Evolutionary conservation across 2,888 invertebrate species (phyloP), one percentile per base, ranked within the genome.

Genomic region (Xanthostigma xanthostigma): DNA sequence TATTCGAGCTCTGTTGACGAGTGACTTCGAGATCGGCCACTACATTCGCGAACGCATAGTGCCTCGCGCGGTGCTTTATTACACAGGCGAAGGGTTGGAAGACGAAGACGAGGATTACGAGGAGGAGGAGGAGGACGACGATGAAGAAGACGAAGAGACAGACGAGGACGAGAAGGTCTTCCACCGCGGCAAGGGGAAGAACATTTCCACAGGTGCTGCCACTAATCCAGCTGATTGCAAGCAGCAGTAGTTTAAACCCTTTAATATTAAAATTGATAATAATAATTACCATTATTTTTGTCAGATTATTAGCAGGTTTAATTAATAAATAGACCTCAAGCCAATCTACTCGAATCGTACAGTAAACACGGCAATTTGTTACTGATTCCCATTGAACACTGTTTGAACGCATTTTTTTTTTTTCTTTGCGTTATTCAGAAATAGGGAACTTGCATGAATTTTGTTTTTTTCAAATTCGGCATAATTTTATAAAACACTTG

Each of bases 1-100:
- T 55, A 80, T 85, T 40, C 89, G 75, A 68, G 79, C 83, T 57
- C 72, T 94, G 56, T 71, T 97, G 55, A 89, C 91, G 9, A 85
- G 87, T 48, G 98, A 98, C 72, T 98, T 94, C 69, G 97, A 98
- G 75, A 89, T 98, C 65, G 98, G 98, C 3, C 97, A 98, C 71
- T 93, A 94, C 69, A 84, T 98, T 64, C 83, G 95, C 58, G 96
- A 98, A 68, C 80, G 95, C 55, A 85, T 98, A 55, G 86, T 98
- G 53, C 95, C 97, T n/a, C 83, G 92, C 64, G 97, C 97, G 50
- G 90, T 96, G 47, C 78, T 98, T 44, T 95, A 91, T 64, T 98
- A 84, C 71, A 98, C 97, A 51, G 98, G 98, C 62, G 87, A 87
- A 67, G 78, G 77, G n/a, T 34, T 49, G 12, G 45, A 45, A 11